phyloP scores from a whole-genome alignment of 2,113 vertebrate genomes.

The Ploceus nigricollis region DNA sequence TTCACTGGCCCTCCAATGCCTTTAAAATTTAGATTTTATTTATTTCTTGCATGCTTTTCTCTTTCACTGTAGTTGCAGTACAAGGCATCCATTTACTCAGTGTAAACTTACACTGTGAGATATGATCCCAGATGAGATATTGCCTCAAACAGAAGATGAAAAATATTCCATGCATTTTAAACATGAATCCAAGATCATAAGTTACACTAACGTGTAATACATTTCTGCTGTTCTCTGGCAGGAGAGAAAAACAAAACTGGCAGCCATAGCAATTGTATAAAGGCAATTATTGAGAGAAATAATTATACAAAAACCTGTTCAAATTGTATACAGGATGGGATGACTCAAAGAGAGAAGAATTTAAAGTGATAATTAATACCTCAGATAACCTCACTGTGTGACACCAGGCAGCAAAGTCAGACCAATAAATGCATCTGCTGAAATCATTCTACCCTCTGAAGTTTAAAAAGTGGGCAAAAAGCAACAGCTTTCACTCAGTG shows the following conservation, averaged over 20 bases:
- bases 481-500: accelerated
- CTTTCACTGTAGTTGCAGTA: background rate
- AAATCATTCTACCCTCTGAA: background rate
- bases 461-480: background rate
- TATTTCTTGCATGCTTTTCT: background rate
- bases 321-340: background rate
- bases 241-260: conserved; percentile 49
- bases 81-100: background rate
- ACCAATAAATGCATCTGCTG: background rate
- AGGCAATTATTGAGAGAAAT: conserved; percentile 50
- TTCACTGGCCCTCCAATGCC: background rate
- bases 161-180: conserved; percentile 70
- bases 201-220: conserved; percentile 10
- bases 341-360: background rate
- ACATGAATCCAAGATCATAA: conserved; percentile 29
- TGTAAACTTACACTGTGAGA: conserved; percentile 4
- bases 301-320: conserved; percentile 41
- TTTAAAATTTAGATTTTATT: background rate
- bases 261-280: conserved; percentile 38
- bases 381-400: background rate
- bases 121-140: conserved; percentile 44
- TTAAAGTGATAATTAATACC: background rate
- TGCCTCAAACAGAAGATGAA: conserved; percentile 53
- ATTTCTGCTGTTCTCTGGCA: conserved; percentile 18
- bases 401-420: background rate